Base-by-base conservation (phyloP, 1,140 invertebrate species). In the Sesamia nonagrioides region DNA sequence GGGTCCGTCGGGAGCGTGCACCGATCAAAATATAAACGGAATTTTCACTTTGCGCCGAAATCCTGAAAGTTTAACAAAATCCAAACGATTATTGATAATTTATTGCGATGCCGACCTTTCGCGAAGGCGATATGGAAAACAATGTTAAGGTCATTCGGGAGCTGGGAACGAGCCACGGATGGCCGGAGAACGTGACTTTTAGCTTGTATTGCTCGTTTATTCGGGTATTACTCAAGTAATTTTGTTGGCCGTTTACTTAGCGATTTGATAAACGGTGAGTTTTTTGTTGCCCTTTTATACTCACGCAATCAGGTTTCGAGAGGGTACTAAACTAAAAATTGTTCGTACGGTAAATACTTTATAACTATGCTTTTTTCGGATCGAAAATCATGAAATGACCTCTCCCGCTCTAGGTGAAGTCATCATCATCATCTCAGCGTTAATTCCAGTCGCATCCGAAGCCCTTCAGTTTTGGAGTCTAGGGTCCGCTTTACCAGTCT, bases 1-100 rank as follows among this genome's bases (percentile, higher is more conserved):
- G 69, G 76, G 82, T 85, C 87, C 84, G 83, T 60, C 37, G 85
- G 89, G 89, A 86, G 76, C 86, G 85, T 84, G 79, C 82, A 83
- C 82, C 85, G 86, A 87, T 92, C 87, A 89, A 89, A 88, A 89
- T 88, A 84, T 85, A 89, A 88, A 90, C 84, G 86, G 82, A 84
- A 87, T 86, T 89, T 92, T 89, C 88, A 90, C 85, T 90, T 90
- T 85, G 69, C 66, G 81, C 61, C 78, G 45, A 82, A 88, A 85
- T 83, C 81, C 77, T 79, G 75, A 81, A 88, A 89, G 77, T 88
- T 85, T 81, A 79, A 84, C 82, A 80, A 85, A 84, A 86, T 84
- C 75, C 60, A 50, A 84, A 83, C 76, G 80, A 84, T 87, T 86
- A 84, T 84, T 85, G 81, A 84, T 82, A 83, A 82, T 83, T 83